These are phyloP conservation scores for Helarctos malayanus DNA, from an alignment of 2,797 vertebrate genomes.

Conservation along the genomic window DNA sequence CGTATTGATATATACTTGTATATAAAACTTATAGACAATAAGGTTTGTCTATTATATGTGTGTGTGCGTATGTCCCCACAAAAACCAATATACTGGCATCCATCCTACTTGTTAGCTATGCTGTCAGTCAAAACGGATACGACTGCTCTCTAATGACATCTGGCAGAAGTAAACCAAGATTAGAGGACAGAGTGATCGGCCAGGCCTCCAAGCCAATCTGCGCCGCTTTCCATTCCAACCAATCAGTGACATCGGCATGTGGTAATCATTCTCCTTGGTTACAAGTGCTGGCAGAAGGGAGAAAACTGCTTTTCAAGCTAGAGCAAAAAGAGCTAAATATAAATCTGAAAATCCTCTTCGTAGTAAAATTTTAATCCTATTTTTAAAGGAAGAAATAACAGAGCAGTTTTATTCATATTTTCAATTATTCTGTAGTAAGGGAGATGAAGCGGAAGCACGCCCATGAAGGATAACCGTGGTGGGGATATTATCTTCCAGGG, in stretches of 20 bases:
- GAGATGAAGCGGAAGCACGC: neutral
- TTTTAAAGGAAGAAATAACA: neutral
- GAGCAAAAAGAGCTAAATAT: slow-evolving; percentile 62
- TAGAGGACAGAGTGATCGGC: neutral
- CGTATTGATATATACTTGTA: neutral
- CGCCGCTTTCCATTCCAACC: slow-evolving; percentile 3
- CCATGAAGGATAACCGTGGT: neutral
- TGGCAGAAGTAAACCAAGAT: slow-evolving; percentile 41
- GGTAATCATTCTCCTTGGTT: slow-evolving; percentile 69
- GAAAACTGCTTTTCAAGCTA: slow-evolving; percentile 60
- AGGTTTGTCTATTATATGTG: neutral
- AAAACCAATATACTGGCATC: neutral
- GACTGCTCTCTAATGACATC: neutral
- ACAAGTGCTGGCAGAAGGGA: slow-evolving; percentile 48
- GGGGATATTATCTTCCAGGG: neutral
- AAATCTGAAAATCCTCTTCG: slow-evolving; percentile 61
- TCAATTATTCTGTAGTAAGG: slow-evolving; percentile 28
- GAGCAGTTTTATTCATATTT: neutral
- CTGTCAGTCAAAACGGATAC: slow-evolving; percentile 13
- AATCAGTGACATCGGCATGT: slow-evolving; percentile 56
- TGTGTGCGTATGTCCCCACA: neutral
- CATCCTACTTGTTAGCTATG: neutral
- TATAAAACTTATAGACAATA: neutral
- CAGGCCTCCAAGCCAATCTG: slow-evolving; percentile 11
- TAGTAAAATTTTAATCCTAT: slow-evolving; percentile 37